These are phyloP conservation scores for Perizoma affinitatum DNA, from an alignment of 2,888 invertebrate species.

Conservation along the genomic window DNA sequence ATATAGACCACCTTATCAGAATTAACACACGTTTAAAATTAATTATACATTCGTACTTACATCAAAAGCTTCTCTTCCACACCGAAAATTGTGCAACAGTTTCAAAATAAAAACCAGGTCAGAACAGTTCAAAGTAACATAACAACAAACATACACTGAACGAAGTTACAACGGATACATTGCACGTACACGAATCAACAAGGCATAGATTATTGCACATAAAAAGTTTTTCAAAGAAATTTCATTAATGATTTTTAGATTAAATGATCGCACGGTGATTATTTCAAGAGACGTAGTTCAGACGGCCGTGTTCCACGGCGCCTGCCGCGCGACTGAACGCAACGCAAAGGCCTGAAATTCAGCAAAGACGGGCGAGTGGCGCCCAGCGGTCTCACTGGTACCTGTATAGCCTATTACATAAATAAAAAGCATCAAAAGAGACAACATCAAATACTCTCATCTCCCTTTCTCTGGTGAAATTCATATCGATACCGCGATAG, in stretches of 20 bases:
- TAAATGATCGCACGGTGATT: conserved; percentile 50
- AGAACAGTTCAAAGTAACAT: conserved; percentile 46
- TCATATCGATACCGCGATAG: conserved; percentile 18
- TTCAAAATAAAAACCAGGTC: conserved; percentile 75
- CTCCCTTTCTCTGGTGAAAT: conserved; percentile 28
- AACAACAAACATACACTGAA: conserved; percentile 44
- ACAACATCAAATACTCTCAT: conserved; percentile 40
- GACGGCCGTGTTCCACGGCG: conserved; percentile 53
- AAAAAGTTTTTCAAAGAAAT: conserved; percentile 45
- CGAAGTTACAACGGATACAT: conserved; percentile 37
- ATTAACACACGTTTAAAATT: conserved; percentile 26
- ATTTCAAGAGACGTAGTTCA: conserved; percentile 34
- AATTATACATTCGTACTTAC: conserved; percentile 46
- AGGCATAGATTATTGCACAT: conserved; percentile 52
- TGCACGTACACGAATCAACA: conserved; percentile 45
- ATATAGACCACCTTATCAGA: conserved; percentile 17
- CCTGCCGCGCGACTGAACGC: conserved; percentile 65
- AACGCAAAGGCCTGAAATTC: conserved; percentile 29
- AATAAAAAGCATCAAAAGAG: conserved; percentile 44
- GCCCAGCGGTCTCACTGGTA: conserved; percentile 74
- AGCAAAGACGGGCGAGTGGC: conserved; percentile 46
- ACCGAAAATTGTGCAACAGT: conserved; percentile 65
- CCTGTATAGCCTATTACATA: conserved; percentile 40
- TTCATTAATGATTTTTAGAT: conserved; percentile 66
- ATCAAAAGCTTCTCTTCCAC: conserved; percentile 40